Evolutionary conservation across 2,797 vertebrate genomes (phyloP).

Genomic region (Diplodus sargus): DNA sequence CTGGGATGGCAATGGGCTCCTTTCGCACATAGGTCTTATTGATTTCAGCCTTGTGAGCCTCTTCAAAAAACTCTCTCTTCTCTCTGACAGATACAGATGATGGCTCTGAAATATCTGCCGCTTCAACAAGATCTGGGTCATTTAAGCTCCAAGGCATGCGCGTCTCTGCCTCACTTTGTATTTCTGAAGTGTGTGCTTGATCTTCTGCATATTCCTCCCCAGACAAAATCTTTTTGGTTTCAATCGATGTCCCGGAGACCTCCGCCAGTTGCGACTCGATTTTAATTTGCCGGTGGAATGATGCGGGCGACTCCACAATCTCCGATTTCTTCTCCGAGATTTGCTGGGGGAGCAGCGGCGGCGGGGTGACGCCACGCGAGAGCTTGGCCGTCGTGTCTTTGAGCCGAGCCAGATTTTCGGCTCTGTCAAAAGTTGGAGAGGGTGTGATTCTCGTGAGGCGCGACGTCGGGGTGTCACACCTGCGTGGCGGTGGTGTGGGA

Average conservation of each 20-base stretch:
- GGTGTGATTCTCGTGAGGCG: slow-evolving; percentile 81
- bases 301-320: slow-evolving; percentile 88
- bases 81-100: slow-evolving; percentile 81
- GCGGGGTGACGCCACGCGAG: slow-evolving; percentile 83
- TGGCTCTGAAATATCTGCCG: slow-evolving; percentile 72
- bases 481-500: slow-evolving; percentile 81
- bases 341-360: slow-evolving; percentile 73
- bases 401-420: slow-evolving; percentile 89
- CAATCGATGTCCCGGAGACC: slow-evolving; percentile 23
- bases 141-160: slow-evolving; percentile 28
- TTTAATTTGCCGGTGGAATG: slow-evolving; percentile 90
- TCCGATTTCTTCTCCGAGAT: slow-evolving; percentile 88
- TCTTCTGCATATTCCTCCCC: slow-evolving; percentile 39
- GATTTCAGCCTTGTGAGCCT: slow-evolving; percentile 81
- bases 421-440: slow-evolving; percentile 85
- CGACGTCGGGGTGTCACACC: slow-evolving; percentile 81
- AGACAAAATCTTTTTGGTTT: slow-evolving; percentile 35
- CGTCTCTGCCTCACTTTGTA: slow-evolving; percentile 42
- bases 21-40: slow-evolving; percentile 80
- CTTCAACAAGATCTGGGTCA: slow-evolving; percentile 51
- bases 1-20: slow-evolving; percentile 79
- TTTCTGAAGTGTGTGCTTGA: slow-evolving; percentile 33
- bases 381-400: slow-evolving; percentile 91
- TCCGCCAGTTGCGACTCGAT: slow-evolving; percentile 78
- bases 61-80: slow-evolving; percentile 82